Evolutionary conservation across 2,797 vertebrate genomes (phyloP).

Genomic region (Babyrousa celebensis): DNA sequence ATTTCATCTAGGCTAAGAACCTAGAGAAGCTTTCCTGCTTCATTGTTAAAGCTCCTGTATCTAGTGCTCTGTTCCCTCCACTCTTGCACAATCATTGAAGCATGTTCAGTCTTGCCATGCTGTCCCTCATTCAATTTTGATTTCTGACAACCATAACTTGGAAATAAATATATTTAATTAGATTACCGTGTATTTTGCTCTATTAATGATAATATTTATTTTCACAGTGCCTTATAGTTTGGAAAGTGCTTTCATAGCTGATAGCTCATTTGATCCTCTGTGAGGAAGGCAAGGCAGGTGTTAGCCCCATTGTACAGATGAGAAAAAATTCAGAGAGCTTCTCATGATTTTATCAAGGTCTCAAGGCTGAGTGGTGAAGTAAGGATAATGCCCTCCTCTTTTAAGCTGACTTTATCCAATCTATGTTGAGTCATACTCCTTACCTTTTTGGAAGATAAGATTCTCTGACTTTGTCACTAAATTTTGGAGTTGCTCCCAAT

Average conservation of each 20-base stretch:
- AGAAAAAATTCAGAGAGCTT: conserved; percentile 35
- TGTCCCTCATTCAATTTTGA: neutral
- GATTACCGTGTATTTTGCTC: conserved; percentile 22
- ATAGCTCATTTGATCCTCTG: conserved; percentile 49
- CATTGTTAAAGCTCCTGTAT: neutral
- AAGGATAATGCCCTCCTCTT: conserved; percentile 12
- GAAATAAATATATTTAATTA: conserved; percentile 55
- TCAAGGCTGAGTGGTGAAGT: conserved; percentile 10
- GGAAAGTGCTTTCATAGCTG: conserved; percentile 54
- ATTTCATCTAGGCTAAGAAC: conserved; percentile 64
- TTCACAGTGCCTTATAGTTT: conserved; percentile 43
- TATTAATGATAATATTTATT: conserved; percentile 12
- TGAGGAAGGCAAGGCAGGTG: neutral
- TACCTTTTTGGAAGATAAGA: conserved; percentile 15
- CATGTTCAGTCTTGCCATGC: neutral
- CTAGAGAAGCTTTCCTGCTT: conserved; percentile 41
- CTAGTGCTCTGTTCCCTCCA: conserved; percentile 1
- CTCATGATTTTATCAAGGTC: neutral
- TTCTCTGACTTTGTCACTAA: conserved; percentile 59
- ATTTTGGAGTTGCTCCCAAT: neutral
- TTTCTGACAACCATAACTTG: conserved; percentile 57
- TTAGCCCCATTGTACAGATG: conserved; percentile 51
- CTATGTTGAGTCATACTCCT: conserved; percentile 25
- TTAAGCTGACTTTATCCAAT: conserved; percentile 29
- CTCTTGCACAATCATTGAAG: neutral